Evolutionary conservation across 2,888 invertebrate genomes (phyloP), one percentile per base, ranked within the genome.

Genomic region (Mactromeris polynyma): DNA sequence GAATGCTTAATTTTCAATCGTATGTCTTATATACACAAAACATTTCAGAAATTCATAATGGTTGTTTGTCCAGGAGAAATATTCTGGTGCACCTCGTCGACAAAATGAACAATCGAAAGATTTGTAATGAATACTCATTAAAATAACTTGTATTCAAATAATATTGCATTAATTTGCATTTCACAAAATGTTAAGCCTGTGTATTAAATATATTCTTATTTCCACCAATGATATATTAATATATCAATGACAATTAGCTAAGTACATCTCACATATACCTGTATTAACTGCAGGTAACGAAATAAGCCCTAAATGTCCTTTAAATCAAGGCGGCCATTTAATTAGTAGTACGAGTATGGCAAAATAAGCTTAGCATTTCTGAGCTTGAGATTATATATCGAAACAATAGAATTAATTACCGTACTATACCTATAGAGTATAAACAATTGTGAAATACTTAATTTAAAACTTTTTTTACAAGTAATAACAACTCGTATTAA

Each of bases 1-100:
- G 73, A 73, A 73, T 73, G 14, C 73, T 73, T 73, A 73, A 73
- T 73, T 73, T 73, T 73, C 73, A 36, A 73, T 73, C 19, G 33
- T 73, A 73, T 33, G 73, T 73, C 73, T 73, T 73, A 73, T 19
- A 19, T 33, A 73, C 36, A 73, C 36, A 73, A 73, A 73, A 73
- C 73, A 33, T 26, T 73, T 73, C 73, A 73, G 73, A 73, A 36
- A 73, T 73, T 73, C 31, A 73, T 73, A 73, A 73, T 33, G 36
- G 11, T 17, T 73, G 19, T 73, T 73, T 73, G 73, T 73, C 73
- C 31, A 73, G 73, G 73, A 33, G 36, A 73, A 31, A 73, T 73
- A 73, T 73, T 33, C 73, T 33, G 73, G 36, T 73, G 73, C 73
- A 73, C 36, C 33, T 33, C 17, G 73, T 33, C 19, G 36, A 33